Evolutionary conservation across 2,797 vertebrate species (phyloP).

Genomic region (Protonibea diacanthus): DNA sequence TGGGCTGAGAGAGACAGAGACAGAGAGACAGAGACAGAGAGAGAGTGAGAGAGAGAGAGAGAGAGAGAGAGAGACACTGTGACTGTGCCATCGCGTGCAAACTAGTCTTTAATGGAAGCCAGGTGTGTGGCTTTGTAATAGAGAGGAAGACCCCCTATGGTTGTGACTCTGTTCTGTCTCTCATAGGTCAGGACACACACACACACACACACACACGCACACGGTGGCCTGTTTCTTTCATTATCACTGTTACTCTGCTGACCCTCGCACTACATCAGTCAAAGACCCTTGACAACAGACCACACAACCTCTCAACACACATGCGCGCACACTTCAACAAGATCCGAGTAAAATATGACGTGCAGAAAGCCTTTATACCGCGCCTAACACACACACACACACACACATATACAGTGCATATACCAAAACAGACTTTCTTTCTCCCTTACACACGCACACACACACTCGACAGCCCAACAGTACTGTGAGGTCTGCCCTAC

Average conservation of each 20-base stretch:
- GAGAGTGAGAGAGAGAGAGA: slow-evolving; percentile 24
- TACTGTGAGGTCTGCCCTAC: neutral
- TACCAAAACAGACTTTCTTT: neutral
- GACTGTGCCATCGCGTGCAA: slow-evolving; percentile 42
- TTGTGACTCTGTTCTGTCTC: slow-evolving; percentile 62
- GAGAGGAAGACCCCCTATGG: slow-evolving; percentile 69
- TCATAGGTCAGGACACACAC: slow-evolving; percentile 59
- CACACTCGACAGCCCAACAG: neutral
- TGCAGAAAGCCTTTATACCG: slow-evolving; percentile 33
- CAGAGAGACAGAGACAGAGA: neutral
- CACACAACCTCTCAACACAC: slow-evolving; percentile 54
- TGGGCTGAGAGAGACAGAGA: slow-evolving; percentile 37
- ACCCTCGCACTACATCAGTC: slow-evolving; percentile 62
- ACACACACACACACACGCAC: slow-evolving; percentile 33
- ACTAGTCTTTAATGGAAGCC: slow-evolving; percentile 69
- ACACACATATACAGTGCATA: neutral
- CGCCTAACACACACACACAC: neutral
- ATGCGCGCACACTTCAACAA: slow-evolving; percentile 21
- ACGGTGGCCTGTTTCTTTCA: slow-evolving; percentile 66
- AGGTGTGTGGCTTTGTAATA: slow-evolving; percentile 65
- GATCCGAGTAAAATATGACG: slow-evolving; percentile 40
- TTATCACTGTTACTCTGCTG: slow-evolving; percentile 61
- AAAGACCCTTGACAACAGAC: slow-evolving; percentile 57
- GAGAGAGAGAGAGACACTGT: slow-evolving; percentile 18
- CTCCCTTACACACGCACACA: neutral